These are phyloP conservation scores for Hoplostethus atlanticus DNA, from an alignment of 2,797 vertebrate genomes.

Conservation along the genomic window DNA sequence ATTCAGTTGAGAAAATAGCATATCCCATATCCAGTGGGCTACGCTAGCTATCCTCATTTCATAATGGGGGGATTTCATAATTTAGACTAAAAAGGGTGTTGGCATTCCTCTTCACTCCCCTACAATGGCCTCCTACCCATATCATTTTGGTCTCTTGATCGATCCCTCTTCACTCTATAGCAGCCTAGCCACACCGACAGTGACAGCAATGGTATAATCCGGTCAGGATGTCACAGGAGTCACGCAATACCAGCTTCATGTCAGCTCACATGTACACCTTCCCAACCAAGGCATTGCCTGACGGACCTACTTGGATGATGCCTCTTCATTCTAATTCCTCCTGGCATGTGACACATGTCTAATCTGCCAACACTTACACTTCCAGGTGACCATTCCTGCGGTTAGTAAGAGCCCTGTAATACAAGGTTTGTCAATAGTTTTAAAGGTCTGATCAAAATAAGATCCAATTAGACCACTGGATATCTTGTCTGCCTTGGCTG, in stretches of 20 bases:
- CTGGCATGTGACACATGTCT: slow-evolving; percentile 21
- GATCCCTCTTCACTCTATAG: neutral
- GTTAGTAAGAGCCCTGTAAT: no score
- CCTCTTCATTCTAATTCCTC: slow-evolving; percentile 10
- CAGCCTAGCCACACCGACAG: neutral
- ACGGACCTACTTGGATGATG: neutral
- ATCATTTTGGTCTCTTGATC: neutral
- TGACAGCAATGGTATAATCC: neutral
- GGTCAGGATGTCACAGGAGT: neutral
- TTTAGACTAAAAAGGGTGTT: neutral
- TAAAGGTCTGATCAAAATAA: no score
- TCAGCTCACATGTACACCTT: slow-evolving; percentile 16
- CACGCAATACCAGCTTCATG: neutral
- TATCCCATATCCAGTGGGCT: no score
- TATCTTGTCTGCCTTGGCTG: no score
- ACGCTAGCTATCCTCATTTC: no score
- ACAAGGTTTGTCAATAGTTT: no score
- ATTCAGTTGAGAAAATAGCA: no score
- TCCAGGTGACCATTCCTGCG: neutral
- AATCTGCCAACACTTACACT: neutral
- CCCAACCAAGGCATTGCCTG: slow-evolving; percentile 6
- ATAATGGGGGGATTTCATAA: neutral
- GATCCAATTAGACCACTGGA: no score
- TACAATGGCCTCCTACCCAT: neutral
- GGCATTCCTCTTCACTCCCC: neutral